Evolutionary conservation across 2,797 vertebrate genomes (phyloP), one percentile per base, ranked within the genome.

Genomic region (Falco novaeseelandiae): DNA sequence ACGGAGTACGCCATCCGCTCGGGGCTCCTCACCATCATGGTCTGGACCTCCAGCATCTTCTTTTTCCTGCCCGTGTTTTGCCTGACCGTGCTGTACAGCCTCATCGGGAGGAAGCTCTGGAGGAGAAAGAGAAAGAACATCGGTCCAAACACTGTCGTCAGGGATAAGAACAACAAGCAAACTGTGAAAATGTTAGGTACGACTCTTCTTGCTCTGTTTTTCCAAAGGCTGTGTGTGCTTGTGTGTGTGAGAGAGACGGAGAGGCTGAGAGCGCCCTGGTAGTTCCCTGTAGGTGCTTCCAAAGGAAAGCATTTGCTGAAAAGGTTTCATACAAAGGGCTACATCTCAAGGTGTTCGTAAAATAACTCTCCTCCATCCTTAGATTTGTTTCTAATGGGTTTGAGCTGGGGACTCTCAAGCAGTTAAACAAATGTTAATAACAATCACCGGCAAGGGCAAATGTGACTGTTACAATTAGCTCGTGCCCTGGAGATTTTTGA

Each of bases 181-280:
- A 99, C 99, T 78, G 98, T 99, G 96, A 99, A 99, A 96, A 99
- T 99, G 99, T 95, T 99, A 93, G 99, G 99, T 99, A 98, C 81
- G 98, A 48, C 42, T 46, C 46, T 44, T 29, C 49, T 77, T 34
- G 83, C 79, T 87, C 71, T 36, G 34, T 46, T 58, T 86, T 67
- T 34, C 49, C 65, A 6, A 48, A 34, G 74, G 89, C 27, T 70
- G 63, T 3, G n/a, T 79, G 83, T 94, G 84, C 15, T 19, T 32
- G 14, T 36, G 36, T 62, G 73, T 22, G n/a, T 2, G 62, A 1
- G 61, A 5, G 59, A 27, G 40, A 36, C 48, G 32, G 30, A 59
- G 30, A 87, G 44, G 40, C 8, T 0, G 19, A 30, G 48, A 38
- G 51, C 3, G 36, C 42, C 20, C 57, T 5, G 32, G 36, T 25